Evolutionary conservation across 2,888 invertebrate genomes (phyloP).

Genomic region (Apamea crenata): DNA sequence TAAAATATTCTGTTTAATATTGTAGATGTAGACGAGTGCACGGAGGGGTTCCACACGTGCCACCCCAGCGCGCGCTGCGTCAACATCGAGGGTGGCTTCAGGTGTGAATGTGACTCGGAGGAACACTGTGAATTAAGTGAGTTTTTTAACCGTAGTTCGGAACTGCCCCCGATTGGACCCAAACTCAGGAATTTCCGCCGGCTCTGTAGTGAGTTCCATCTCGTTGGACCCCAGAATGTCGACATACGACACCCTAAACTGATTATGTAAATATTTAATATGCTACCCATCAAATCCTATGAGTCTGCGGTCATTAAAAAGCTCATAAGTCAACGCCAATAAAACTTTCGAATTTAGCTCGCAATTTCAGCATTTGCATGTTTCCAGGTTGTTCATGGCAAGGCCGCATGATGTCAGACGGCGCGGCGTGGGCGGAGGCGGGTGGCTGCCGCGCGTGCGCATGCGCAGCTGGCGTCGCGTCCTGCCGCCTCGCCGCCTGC

Average conservation of each 20-base stretch:
- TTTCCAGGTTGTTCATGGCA: constrained; percentile 93
- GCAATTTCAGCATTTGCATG: background rate
- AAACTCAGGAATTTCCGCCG: background rate
- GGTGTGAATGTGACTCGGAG: constrained; percentile 92
- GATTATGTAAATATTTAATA: background rate
- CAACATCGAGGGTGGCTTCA: constrained; percentile 95
- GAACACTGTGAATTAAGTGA: constrained; percentile 92
- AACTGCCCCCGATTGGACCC: background rate
- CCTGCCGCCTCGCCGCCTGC: constrained; percentile 93
- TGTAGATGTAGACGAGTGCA: constrained; percentile 96
- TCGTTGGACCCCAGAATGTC: background rate
- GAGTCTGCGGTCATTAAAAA: background rate
- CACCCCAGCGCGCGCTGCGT: constrained; percentile 94
- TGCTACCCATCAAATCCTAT: background rate
- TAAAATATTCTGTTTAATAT: constrained; percentile 47
- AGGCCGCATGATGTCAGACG: constrained; percentile 91
- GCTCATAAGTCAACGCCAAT: background rate
- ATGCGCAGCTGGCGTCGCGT: constrained; percentile 91
- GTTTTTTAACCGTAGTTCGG: constrained; percentile 57
- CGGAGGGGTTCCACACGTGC: constrained; percentile 94
- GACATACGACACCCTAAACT: background rate
- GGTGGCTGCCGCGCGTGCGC: constrained; percentile 87
- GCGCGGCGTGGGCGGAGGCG: constrained; percentile 88
- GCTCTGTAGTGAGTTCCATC: background rate
- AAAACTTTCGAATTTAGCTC: background rate